Base-by-base conservation (phyloP, 2,113 vertebrate species). In the Periophthalmus modestus region DNA sequence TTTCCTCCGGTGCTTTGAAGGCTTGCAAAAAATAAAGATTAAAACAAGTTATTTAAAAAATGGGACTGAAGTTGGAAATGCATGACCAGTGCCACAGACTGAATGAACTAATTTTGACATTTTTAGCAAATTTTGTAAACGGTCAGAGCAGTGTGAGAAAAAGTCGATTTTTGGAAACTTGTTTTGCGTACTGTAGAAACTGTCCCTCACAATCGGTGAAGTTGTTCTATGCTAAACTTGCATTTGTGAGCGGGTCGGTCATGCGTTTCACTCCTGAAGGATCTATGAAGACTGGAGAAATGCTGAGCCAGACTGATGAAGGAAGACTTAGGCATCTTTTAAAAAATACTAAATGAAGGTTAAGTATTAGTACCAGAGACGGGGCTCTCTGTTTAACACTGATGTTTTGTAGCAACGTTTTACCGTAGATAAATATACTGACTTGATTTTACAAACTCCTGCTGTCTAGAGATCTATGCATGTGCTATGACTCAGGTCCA, bases 401-500 rank as follows among this genome's bases (percentile, higher is more conserved):
- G 78, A 84, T 81, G 77, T 92, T 92, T 93, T 93, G 91, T 93
- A 93, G 91, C 87, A 82, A 90, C 77, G 85, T 92, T 93, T 92
- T 92, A 91, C 83, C 77, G 79, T 92, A 93, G 91, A 90, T 88
- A 83, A 91, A 92, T 89, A 89, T 89, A 92, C 83, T 92, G 92
- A 92, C 91, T 94, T 92, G 91, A 91, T 90, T 92, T 94, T 92
- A 89, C 84, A 90, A 93, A 92, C 91, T 93, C 93, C 92, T 93
- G 92, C 92, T 94, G 92, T 94, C 89, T 93, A 92, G 92, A 93
- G 92, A 93, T 94, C 93, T 94, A 94, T 94, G 93, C 93, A 94
- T 94, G 93, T 94, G 93, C 93, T 93, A 93, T 85, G 93, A 93
- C 95, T 95, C 92, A 95, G 95, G 95, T 95, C 94, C 95, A 94